Percentiles rank a stretch among this genome's conserved stretches.
Evolutionary conservation across 2,888 invertebrate genomes (phyloP).

Genomic region (Tiliacea aurago): DNA sequence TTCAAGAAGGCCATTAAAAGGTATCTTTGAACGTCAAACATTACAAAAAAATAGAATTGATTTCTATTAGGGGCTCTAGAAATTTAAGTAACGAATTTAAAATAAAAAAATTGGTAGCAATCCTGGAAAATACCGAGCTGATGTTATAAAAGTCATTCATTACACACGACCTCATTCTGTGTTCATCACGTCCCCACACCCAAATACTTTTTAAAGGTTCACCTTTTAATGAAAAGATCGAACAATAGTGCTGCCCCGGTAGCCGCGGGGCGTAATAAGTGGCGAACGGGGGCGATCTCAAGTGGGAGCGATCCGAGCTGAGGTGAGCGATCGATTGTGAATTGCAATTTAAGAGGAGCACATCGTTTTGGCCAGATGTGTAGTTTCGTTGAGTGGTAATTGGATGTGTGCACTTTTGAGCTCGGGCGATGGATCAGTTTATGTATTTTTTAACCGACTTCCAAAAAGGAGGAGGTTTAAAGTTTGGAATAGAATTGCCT

Average conservation of each 20-base stretch:
- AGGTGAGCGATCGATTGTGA: conserved; percentile 63
- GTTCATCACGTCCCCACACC: conserved; percentile 44
- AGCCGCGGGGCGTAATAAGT: conserved; percentile 69
- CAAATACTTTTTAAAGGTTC: conserved; percentile 62
- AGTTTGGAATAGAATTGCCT: no score
- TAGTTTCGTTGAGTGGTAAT: conserved; percentile 58
- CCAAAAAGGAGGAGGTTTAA: no score
- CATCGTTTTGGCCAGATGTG: conserved; percentile 65
- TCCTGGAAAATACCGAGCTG: background rate
- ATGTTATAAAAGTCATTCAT: conserved; percentile 26
- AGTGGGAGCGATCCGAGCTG: conserved; percentile 61
- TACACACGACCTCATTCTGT: conserved; percentile 25
- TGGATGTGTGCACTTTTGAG: conserved; percentile 49
- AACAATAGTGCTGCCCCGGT: conserved; percentile 66
- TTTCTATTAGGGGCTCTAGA: no score
- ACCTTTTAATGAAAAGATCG: conserved; percentile 68
- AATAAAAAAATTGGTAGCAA: background rate
- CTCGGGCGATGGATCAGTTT: conserved; percentile 5
- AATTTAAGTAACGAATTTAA: no score
- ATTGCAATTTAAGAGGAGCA: conserved; percentile 61
- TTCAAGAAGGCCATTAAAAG: no score
- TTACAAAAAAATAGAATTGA: no score
- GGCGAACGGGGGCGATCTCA: conserved; percentile 61
- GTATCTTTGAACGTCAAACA: no score
- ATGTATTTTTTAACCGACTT: no score